These are phyloP conservation scores for Carettochelys insculpta DNA, from an alignment of 2,113 vertebrate species.

Conservation along the genomic window DNA sequence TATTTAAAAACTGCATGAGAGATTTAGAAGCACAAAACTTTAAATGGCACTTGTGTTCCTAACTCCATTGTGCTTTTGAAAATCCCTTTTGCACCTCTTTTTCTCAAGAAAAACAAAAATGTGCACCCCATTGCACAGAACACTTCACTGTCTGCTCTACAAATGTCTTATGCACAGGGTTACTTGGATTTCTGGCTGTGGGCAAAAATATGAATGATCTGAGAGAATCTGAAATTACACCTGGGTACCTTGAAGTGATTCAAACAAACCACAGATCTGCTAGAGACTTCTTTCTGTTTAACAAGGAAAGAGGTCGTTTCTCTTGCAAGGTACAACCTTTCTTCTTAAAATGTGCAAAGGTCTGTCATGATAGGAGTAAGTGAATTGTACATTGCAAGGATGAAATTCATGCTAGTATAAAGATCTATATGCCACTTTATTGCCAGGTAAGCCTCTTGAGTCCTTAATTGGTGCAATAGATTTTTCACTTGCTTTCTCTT, in stretches of 20 bases:
- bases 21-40: slow-evolving; percentile 60
- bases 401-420: neutral
- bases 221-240: neutral
- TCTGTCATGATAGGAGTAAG: neutral
- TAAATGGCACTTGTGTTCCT: neutral
- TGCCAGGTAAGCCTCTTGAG: neutral
- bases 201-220: slow-evolving; percentile 6
- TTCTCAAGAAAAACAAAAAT: slow-evolving; percentile 27
- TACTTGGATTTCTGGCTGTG: slow-evolving; percentile 21
- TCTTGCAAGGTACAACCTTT: neutral
- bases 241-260: neutral
- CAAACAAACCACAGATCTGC: neutral
- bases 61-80: neutral
- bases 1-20: slow-evolving; percentile 14
- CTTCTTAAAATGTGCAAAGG: neutral
- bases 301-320: neutral
- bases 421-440: fast-evolving
- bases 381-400: neutral
- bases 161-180: slow-evolving; percentile 8
- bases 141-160: slow-evolving; percentile 24
- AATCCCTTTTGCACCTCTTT: neutral
- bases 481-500: neutral
- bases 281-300: neutral
- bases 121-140: neutral
- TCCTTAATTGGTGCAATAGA: neutral